These are phyloP conservation scores for Chaetodon trifasciatus DNA, from an alignment of 2,797 vertebrate genomes.

Conservation along the genomic window DNA sequence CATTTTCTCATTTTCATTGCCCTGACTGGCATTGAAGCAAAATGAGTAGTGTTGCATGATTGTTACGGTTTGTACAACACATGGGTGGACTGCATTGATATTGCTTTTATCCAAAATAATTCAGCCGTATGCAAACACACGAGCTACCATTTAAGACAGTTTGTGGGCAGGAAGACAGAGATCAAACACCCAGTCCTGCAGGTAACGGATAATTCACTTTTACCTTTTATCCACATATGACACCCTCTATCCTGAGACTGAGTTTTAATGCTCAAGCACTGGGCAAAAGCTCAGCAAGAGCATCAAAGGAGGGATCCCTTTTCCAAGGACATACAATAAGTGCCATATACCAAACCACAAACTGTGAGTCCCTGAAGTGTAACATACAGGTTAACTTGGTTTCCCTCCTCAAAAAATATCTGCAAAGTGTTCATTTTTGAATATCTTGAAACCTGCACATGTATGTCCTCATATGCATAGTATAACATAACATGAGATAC, in stretches of 20 bases:
- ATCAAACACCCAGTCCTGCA: no score
- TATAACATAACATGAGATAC: no score
- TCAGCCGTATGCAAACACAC: not conserved
- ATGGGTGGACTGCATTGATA: not conserved
- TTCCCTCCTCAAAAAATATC: no score
- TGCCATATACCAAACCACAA: no score
- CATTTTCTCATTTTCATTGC: not conserved
- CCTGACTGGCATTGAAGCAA: not conserved
- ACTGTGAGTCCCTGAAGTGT: no score
- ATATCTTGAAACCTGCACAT: no score
- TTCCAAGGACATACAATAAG: not conserved
- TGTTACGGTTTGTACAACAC: not conserved
- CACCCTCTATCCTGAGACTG: not conserved
- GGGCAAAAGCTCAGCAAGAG: not conserved
- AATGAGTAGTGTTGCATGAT: not conserved
- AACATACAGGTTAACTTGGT: no score
- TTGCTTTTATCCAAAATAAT: not conserved
- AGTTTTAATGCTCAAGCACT: not conserved
- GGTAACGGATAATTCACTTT: not conserved
- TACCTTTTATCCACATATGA: not conserved
- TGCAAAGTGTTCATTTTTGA: no score
- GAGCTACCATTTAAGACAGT: not conserved
- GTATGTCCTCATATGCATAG: no score
- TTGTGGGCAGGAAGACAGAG: not conserved
- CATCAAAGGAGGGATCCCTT: not conserved